phyloP scores from a whole-genome alignment of 2,113 vertebrate species.

The Myrmophylax atrothorax region DNA sequence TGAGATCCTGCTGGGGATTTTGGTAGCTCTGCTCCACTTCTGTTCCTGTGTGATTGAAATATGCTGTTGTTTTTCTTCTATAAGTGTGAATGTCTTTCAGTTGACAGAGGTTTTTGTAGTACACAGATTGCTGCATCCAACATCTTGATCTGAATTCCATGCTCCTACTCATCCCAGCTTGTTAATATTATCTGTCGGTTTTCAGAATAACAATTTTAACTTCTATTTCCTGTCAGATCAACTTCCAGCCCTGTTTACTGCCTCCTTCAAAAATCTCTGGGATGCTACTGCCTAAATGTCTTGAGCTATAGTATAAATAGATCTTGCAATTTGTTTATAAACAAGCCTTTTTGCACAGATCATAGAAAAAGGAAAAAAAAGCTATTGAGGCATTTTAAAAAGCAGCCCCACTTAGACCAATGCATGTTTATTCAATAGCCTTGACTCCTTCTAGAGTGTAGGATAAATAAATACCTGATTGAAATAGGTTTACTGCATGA shows the following conservation, averaged over 20 bases:
- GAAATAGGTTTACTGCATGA: not conserved
- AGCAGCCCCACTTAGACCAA: not conserved
- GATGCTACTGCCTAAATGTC: constrained; percentile 5
- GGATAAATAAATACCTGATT: not conserved
- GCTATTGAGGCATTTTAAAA: not conserved
- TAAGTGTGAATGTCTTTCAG: not conserved
- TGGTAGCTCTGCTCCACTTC: constrained; percentile 13
- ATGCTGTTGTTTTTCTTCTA: not conserved
- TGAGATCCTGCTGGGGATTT: constrained; percentile 37
- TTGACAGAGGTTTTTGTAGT: not conserved
- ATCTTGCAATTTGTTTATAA: constrained; percentile 46
- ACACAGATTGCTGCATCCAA: not conserved
- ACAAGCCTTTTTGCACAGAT: constrained; percentile 1
- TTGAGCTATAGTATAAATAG: constrained; percentile 39
- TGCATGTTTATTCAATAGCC: not conserved
- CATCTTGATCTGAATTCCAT: not conserved
- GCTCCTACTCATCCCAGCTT: constrained; percentile 1
- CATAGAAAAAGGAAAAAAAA: not conserved
- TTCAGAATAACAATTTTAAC: constrained; percentile 41
- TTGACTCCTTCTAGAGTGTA: not conserved
- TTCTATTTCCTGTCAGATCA: constrained; percentile 59
- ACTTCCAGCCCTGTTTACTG: not conserved
- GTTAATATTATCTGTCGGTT: constrained; percentile 24
- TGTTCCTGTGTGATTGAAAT: not conserved
- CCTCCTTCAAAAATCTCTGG: constrained; percentile 4